Percentiles rank a stretch among this genome's conserved stretches.
These are phyloP conservation scores for Planiliza haematocheilus DNA, from an alignment of 2,113 vertebrate species.

Conservation along the genomic window DNA sequence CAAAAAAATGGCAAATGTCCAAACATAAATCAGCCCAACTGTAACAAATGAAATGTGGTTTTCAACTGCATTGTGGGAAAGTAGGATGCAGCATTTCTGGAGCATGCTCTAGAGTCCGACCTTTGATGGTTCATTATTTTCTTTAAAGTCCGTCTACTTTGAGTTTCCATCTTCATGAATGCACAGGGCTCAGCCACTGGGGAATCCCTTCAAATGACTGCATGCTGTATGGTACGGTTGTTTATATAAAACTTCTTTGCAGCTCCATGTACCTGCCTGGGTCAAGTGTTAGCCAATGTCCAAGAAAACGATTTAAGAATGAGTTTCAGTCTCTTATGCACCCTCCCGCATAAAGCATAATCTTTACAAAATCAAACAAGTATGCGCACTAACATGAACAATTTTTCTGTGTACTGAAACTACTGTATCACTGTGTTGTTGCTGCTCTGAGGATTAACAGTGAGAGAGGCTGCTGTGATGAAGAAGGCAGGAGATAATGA, in stretches of 20 bases:
- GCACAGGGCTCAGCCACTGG: neutral
- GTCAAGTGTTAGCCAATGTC: neutral
- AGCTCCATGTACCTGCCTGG: neutral
- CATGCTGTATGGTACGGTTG: neutral
- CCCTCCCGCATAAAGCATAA: neutral
- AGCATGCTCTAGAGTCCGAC: neutral
- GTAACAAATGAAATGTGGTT: neutral
- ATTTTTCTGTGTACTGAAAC: neutral
- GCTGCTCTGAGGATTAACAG: conserved; percentile 23
- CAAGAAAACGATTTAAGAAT: neutral
- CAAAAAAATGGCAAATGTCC: no score
- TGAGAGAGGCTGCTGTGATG: conserved; percentile 22
- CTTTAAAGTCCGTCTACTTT: neutral
- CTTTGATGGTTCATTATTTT: neutral
- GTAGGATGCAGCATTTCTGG: neutral
- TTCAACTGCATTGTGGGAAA: neutral
- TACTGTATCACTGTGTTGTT: neutral
- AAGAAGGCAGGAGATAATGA: conserved; percentile 32
- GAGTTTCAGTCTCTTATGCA: neutral
- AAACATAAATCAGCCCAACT: no score
- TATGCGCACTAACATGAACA: neutral
- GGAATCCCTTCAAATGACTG: neutral
- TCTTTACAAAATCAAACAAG: conserved; percentile 2
- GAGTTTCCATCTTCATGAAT: neutral
- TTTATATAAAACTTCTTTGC: neutral